Conservation (phyloP, 2,888 invertebrate genomes). For the Omphaloscelis lunosa region DNA sequence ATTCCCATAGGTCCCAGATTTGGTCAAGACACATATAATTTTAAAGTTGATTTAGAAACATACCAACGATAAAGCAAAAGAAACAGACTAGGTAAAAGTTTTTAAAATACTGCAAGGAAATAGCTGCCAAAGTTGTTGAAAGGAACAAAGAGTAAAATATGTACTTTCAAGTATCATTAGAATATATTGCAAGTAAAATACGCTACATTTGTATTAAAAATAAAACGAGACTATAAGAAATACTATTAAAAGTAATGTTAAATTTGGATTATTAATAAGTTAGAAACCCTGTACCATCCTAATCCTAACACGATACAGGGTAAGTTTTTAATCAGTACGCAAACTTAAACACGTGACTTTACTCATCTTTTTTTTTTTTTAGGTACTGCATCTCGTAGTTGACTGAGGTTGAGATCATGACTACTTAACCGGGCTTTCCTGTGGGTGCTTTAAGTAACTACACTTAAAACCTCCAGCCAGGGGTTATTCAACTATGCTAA, state of each 20-base stretch:
- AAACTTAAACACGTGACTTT: no score
- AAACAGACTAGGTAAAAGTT: not conserved
- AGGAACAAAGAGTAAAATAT: not conserved
- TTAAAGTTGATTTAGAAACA: not conserved
- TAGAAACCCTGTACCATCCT: not conserved
- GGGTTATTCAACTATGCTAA: no score
- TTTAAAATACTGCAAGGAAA: not conserved
- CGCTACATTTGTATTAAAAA: not conserved
- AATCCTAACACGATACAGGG: no score
- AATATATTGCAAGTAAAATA: not conserved
- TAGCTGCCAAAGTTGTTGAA: not conserved
- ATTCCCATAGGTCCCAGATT: not conserved
- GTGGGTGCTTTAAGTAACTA: no score
- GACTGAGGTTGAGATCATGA: no score
- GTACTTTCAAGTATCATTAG: not conserved
- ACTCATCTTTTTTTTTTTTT: no score
- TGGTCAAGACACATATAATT: no score
- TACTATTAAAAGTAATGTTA: not conserved
- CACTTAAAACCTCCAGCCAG: no score
- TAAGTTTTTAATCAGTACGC: no score
- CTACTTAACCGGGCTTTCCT: no score
- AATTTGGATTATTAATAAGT: not conserved
- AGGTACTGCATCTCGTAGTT: no score
- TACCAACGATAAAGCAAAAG: not conserved
- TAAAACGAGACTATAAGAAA: not conserved